Percentiles rank a stretch among this genome's conserved stretches.
phyloP scores from a whole-genome alignment of 2,113 vertebrate species.

The Archilochus colubris region DNA sequence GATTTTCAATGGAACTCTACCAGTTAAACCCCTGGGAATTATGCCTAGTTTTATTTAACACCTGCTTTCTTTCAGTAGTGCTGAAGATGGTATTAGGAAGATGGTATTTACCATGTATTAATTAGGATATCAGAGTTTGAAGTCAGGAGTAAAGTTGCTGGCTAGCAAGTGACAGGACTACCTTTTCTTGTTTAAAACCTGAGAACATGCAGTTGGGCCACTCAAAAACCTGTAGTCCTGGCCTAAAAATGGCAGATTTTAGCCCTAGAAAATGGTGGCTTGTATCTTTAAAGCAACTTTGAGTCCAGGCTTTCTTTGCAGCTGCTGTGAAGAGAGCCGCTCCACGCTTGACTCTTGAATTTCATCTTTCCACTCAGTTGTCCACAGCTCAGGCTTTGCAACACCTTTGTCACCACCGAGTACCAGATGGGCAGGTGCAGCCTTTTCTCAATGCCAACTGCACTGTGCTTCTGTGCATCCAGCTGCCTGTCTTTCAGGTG shows the following conservation, averaged over 20 bases:
- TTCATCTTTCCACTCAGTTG: background rate
- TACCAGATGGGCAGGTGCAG: background rate
- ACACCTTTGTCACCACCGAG: rapidly evolving
- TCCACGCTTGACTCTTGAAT: background rate
- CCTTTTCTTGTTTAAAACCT: background rate
- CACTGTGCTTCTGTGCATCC: background rate
- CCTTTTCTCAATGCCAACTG: background rate
- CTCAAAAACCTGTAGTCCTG: background rate
- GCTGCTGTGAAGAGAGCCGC: background rate
- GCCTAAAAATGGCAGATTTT: background rate
- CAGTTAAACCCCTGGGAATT: background rate
- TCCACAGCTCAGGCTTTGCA: background rate
- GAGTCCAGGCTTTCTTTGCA: background rate
- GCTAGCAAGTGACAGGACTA: background rate
- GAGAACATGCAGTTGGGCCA: background rate
- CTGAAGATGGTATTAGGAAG: background rate
- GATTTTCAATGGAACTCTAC: background rate
- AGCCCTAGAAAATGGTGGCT: background rate
- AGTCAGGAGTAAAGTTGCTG: background rate
- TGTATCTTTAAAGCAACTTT: background rate
- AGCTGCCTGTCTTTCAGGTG: background rate
- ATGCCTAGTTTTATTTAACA: background rate
- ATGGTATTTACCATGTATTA: background rate
- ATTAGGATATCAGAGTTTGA: background rate
- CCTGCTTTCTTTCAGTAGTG: background rate